Conservation (phyloP, 2,888 invertebrate species). For the Sipha maydis region DNA sequence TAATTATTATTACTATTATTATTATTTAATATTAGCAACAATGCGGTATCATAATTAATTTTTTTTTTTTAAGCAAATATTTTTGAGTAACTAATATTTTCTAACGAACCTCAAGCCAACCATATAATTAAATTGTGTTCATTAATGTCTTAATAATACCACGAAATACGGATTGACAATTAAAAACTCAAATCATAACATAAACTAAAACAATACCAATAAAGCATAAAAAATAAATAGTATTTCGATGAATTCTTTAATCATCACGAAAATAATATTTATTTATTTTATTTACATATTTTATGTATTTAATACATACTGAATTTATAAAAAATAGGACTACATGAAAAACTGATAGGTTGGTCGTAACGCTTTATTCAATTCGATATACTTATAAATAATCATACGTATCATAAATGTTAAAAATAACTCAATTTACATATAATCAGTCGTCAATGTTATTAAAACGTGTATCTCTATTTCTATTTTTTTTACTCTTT, state of each 20-base stretch:
- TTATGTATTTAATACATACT: too few species aligned
- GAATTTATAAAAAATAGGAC: too few species aligned
- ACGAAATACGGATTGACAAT: neutral
- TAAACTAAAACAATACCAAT: neutral
- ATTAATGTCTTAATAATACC: slow-evolving; percentile 9
- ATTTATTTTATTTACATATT: too few species aligned
- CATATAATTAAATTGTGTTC: slow-evolving; percentile 1
- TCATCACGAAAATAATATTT: neutral
- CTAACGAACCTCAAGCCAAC: neutral
- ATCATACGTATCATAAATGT: too few species aligned
- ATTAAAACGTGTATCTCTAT: too few species aligned
- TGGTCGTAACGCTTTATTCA: too few species aligned
- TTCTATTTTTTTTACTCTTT: too few species aligned
- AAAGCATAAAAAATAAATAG: neutral
- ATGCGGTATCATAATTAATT: neutral
- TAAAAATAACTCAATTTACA: too few species aligned
- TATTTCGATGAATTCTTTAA: neutral
- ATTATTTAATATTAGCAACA: neutral
- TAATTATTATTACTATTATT: too few species aligned
- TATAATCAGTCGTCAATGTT: too few species aligned
- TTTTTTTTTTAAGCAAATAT: neutral
- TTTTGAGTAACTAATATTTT: neutral
- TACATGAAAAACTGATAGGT: too few species aligned
- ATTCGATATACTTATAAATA: too few species aligned
- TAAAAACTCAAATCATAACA: neutral